These are phyloP conservation scores for Pseudorectes ferrugineus DNA, from an alignment of 2,113 vertebrate species.

Conservation along the genomic window DNA sequence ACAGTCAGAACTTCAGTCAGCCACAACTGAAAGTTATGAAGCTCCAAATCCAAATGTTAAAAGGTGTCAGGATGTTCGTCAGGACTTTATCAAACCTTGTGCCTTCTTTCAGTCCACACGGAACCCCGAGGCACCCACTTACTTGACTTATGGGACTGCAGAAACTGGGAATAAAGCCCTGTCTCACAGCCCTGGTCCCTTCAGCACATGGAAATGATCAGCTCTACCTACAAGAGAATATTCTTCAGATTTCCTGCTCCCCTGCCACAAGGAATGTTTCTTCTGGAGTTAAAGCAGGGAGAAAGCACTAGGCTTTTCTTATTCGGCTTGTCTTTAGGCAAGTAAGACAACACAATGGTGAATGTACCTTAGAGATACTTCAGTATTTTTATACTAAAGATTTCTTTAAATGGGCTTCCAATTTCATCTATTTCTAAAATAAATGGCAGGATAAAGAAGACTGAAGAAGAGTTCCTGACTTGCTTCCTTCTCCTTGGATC, in stretches of 20 bases:
- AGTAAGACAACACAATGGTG: neutral
- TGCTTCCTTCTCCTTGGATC: neutral
- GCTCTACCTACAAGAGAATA: neutral
- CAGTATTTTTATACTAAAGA: neutral
- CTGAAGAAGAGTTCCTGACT: neutral
- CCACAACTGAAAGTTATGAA: neutral
- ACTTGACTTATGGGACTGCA: neutral
- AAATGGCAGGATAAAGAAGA: neutral
- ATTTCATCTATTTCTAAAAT: neutral
- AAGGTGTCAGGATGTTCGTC: neutral
- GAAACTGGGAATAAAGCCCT: neutral
- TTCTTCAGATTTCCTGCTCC: neutral
- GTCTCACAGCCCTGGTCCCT: neutral
- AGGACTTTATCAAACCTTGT: neutral
- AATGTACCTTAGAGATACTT: neutral
- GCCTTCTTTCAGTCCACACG: neutral
- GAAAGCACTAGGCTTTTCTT: neutral
- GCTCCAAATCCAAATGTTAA: neutral
- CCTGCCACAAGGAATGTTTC: neutral
- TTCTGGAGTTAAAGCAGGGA: neutral
- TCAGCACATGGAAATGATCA: neutral
- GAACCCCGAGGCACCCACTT: neutral
- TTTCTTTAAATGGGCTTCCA: neutral
- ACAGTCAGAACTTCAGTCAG: neutral
- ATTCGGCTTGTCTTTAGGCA: neutral